Evolutionary conservation across 1,140 invertebrate species (phyloP), one percentile per base, ranked within the genome.

Genomic region (Dreissena polymorpha): DNA sequence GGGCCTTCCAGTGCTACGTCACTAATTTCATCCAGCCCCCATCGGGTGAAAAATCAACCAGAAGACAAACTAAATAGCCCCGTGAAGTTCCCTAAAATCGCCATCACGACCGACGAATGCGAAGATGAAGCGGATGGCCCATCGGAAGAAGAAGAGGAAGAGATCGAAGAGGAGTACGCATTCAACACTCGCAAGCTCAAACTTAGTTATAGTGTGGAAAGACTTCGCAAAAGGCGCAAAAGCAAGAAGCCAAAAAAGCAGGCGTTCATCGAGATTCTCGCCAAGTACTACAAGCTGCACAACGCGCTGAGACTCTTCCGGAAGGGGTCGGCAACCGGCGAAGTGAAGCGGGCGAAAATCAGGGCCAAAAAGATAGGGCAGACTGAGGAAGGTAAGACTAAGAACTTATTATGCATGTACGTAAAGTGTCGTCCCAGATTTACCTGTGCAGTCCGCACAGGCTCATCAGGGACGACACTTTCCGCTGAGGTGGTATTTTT

Each of bases 211-310:
- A 83, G 73, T 50, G 51, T 83, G 49, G 73, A 83, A 69, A 50
- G 68, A 25, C 39, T 83, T 6, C 73, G 73, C 23, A 75, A 63
- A 25, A 83, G 50, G 27, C 57, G 50, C 2, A 80, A 72, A 64
- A n/a, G 70, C 12, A 29, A 63, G 13, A 39, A 25, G 21, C 21
- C 29, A 51, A 70, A 70, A 39, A 83, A 51, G 60, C 64, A 63
- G 3, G 72, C 21, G 23, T 83, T 83, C 49, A 75, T 83, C 14
- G 53, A 75, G 16, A 49, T 83, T 13, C n/a, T 77, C 0, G 68
- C 65, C 10, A 83, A 83, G 55, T 83, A 83, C 39, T 76, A 71
- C 73, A 60, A 64, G 21, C 57, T 77, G 81, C 81, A 83, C 50
- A 70, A 74, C 49, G 74, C 68, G 10, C 27, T 83, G 3, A 10